Percentiles rank a stretch among this genome's conserved stretches.
These are phyloP conservation scores for Drosophila kuntzei DNA, from an alignment of 2,888 invertebrate species.

Conservation along the genomic window DNA sequence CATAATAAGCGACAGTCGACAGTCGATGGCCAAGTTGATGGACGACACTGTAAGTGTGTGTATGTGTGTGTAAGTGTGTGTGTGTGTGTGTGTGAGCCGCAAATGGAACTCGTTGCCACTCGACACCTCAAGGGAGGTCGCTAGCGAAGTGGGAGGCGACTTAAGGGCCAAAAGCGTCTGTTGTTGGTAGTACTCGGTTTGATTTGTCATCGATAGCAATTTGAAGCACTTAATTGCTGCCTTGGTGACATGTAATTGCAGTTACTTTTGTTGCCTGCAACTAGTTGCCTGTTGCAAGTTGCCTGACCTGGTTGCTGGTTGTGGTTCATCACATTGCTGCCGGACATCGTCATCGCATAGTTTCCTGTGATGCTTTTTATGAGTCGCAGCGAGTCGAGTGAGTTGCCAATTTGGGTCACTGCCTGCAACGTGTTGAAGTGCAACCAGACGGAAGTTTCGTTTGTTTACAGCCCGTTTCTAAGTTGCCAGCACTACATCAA, in stretches of 20 bases:
- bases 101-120: slow-evolving; percentile 32
- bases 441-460: slow-evolving; percentile 71
- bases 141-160: not conserved
- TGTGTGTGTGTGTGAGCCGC: slow-evolving; percentile 5
- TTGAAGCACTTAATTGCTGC: slow-evolving; percentile 46
- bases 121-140: slow-evolving; percentile 58
- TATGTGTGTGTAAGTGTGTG: not conserved
- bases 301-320: slow-evolving; percentile 30
- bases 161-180: slow-evolving; percentile 37
- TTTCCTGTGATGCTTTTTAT: slow-evolving; percentile 65
- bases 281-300: slow-evolving; percentile 5
- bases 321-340: slow-evolving; percentile 29
- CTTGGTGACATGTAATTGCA: slow-evolving; percentile 39
- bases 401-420: slow-evolving; percentile 68
- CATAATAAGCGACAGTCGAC: slow-evolving; percentile 36
- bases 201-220: slow-evolving; percentile 52
- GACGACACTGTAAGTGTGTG: slow-evolving; percentile 12
- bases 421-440: slow-evolving; percentile 64
- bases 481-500: slow-evolving; percentile 5
- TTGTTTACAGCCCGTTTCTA: slow-evolving; percentile 48
- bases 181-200: slow-evolving; percentile 18
- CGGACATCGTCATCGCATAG: slow-evolving; percentile 23
- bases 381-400: slow-evolving; percentile 33
- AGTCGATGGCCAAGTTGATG: slow-evolving; percentile 59
- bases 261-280: slow-evolving; percentile 27